Conservation (phyloP, 2,888 invertebrate species). For the Pristionchus mayeri region DNA sequence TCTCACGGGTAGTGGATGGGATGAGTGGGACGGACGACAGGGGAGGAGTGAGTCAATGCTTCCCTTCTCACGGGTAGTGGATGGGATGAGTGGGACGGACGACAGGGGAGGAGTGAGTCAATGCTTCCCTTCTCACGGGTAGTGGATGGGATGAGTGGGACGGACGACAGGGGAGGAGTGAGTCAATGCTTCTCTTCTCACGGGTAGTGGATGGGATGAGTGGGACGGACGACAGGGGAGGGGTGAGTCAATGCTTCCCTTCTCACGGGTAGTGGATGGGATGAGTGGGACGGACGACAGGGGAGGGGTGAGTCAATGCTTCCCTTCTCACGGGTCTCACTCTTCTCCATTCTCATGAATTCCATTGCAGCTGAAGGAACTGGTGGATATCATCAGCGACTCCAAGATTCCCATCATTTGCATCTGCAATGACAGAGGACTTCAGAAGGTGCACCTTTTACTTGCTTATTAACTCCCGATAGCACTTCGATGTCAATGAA, state of each 20-base stretch:
- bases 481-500: no score
- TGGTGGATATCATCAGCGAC: constrained; percentile 91
- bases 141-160: constrained; percentile 99
- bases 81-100: constrained; percentile 99
- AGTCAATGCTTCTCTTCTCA: no score
- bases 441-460: constrained; percentile 81
- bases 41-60: constrained; percentile 85
- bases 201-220: constrained; percentile 99
- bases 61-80: no score
- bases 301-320: constrained; percentile 84
- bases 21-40: constrained; percentile 99
- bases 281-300: constrained; percentile 99
- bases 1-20: constrained; percentile 99
- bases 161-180: constrained; percentile 97
- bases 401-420: constrained; percentile 91
- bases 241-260: constrained; percentile 82
- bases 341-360: neutral
- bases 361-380: constrained; percentile 81
- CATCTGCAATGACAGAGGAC: constrained; percentile 93
- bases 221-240: constrained; percentile 97
- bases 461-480: neutral
- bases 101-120: constrained; percentile 91
- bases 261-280: constrained; percentile 99
- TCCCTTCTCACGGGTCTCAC: no score
- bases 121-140: no score